phyloP scores from a whole-genome alignment of 2,888 invertebrate species.

The Andrena minutula region DNA sequence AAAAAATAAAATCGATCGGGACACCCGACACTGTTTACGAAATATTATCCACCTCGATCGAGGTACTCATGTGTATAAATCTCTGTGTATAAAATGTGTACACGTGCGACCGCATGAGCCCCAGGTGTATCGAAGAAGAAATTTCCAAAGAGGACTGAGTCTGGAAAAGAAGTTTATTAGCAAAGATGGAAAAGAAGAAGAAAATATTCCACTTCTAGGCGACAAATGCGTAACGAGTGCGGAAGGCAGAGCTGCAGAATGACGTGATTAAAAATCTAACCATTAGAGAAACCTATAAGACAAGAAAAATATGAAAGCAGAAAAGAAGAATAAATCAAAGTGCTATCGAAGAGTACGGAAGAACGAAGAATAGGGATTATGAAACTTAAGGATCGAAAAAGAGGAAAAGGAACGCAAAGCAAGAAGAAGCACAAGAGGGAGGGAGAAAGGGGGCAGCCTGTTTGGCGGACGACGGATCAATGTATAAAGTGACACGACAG shows the following conservation, averaged over 20 bases:
- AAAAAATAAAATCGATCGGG: constrained; percentile 53
- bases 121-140: constrained; percentile 13
- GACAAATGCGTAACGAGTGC: too few species aligned
- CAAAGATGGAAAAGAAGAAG: neutral
- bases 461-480: constrained; percentile 39
- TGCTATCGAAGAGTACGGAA: neutral
- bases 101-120: constrained; percentile 38
- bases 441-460: constrained; percentile 25
- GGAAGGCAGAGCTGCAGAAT: too few species aligned
- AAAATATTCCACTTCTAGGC: neutral
- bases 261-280: too few species aligned
- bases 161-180: neutral
- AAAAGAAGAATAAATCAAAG: neutral
- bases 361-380: neutral
- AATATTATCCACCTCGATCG: constrained; percentile 65
- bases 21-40: constrained; percentile 69
- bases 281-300: too few species aligned
- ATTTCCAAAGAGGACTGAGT: neutral
- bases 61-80: constrained; percentile 53
- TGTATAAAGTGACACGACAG: constrained; percentile 79
- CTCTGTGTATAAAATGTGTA: constrained; percentile 32
- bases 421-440: neutral
- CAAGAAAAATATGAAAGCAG: neutral
- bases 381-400: neutral
- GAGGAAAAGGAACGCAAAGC: constrained; percentile 4